Percentiles rank a stretch among this genome's conserved stretches.
Conservation (phyloP, 2,888 invertebrate genomes). For the Ophion obscuratus region DNA sequence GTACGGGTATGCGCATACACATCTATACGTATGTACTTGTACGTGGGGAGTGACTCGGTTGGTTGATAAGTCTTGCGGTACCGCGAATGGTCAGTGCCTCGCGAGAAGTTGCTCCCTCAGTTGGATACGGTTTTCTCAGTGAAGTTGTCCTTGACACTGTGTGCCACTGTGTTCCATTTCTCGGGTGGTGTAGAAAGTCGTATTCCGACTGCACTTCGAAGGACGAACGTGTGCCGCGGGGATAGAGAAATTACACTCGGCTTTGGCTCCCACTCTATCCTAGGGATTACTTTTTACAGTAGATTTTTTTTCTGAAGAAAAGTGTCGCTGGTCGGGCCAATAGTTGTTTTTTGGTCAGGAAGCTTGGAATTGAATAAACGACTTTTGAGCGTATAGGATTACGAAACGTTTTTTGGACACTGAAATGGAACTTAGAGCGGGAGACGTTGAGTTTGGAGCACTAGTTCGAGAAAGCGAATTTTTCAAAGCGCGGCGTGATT, state of each 20-base stretch:
- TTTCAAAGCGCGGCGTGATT: too few species aligned
- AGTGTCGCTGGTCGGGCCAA: too few species aligned
- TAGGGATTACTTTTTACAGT: too few species aligned
- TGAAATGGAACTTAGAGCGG: too few species aligned
- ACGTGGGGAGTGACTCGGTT: conserved; percentile 8
- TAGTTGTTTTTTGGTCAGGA: too few species aligned
- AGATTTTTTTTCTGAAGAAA: too few species aligned
- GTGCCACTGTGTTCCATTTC: conserved; percentile 64
- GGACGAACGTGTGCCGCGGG: conserved; percentile 34
- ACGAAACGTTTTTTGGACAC: too few species aligned
- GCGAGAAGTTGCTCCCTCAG: conserved; percentile 50
- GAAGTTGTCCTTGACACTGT: conserved; percentile 67
- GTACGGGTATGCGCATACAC: neutral
- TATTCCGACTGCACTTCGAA: conserved; percentile 49
- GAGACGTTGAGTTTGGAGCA: too few species aligned
- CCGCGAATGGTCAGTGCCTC: conserved; percentile 55
- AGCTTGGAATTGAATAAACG: too few species aligned
- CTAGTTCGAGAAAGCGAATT: too few species aligned
- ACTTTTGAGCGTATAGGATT: too few species aligned
- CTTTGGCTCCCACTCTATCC: neutral
- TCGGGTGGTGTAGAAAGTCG: conserved; percentile 73
- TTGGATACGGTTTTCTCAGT: conserved; percentile 55
- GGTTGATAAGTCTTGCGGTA: conserved; percentile 56
- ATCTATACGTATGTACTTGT: neutral
- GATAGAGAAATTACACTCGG: conserved; percentile 43